Evolutionary conservation across 2,888 invertebrate genomes (phyloP).

Genomic region (Pandemis cinnamomeana): DNA sequence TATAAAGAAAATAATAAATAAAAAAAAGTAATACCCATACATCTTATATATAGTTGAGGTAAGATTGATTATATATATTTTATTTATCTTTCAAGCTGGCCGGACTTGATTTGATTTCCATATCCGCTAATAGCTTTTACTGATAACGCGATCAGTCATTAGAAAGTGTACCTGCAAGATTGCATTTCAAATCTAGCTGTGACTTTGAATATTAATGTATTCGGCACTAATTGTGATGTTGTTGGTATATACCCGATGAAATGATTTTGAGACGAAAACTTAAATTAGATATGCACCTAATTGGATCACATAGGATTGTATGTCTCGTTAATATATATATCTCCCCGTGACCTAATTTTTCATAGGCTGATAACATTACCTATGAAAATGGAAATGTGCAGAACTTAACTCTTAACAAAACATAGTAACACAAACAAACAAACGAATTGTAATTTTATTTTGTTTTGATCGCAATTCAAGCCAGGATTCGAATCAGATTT

Average conservation of each 20-base stretch:
- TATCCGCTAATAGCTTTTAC: constrained; percentile 11
- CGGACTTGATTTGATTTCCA: constrained; percentile 7
- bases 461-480: neutral
- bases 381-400: too few species aligned
- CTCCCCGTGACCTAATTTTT: neutral
- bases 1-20: neutral
- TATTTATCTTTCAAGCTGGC: neutral
- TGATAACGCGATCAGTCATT: constrained; percentile 15
- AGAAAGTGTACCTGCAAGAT: constrained; percentile 12
- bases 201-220: neutral
- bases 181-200: constrained; percentile 4
- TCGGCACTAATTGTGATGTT: too few species aligned
- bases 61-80: neutral
- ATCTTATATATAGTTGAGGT: neutral
- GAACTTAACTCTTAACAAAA: too few species aligned
- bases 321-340: neutral
- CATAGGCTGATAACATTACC: neutral
- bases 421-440: too few species aligned
- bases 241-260: too few species aligned
- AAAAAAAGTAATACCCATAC: neutral
- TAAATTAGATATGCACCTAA: too few species aligned
- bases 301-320: too few species aligned
- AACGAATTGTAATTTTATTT: too few species aligned
- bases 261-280: too few species aligned
- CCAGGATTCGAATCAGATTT: neutral